A percentile compares a stretch with the other conserved stretches of the same genome.
phyloP scores from a whole-genome alignment of 1,140 invertebrate species.

The Drosophila ficusphila region DNA sequence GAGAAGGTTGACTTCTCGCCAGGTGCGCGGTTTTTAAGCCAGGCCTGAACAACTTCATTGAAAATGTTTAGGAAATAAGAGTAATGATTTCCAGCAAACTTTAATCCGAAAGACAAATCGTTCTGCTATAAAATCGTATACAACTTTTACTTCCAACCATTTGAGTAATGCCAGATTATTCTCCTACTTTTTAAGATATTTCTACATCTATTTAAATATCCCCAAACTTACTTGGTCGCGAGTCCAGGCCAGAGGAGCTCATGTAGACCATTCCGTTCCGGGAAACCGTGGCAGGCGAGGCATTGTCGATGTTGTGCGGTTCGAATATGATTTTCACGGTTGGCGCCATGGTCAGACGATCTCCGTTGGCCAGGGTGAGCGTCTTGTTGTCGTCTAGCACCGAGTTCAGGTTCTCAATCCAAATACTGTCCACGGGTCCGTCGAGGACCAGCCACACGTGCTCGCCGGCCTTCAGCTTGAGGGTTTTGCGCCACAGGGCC shows the following conservation, averaged over 20 bases:
- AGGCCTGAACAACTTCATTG: constrained; percentile 87
- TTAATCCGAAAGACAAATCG: too few species aligned
- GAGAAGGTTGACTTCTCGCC: constrained; percentile 91
- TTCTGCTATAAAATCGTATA: too few species aligned
- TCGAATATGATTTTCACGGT: constrained; percentile 98
- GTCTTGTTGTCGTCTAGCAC: constrained; percentile 98
- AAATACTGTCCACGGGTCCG: constrained; percentile 97
- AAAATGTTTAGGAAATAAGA: neutral
- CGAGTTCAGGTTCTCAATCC: constrained; percentile 99
- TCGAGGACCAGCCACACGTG: constrained; percentile 97
- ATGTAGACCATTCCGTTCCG: constrained; percentile 99
- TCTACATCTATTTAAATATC: too few species aligned
- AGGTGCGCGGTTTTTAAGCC: constrained; percentile 91
- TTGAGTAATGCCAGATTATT: too few species aligned
- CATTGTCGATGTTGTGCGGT: constrained; percentile 98
- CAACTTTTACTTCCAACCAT: too few species aligned
- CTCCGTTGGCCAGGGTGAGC: constrained; percentile 96
- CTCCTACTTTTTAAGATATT: too few species aligned
- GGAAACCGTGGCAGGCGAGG: constrained; percentile 97
- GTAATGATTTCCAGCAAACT: too few species aligned
- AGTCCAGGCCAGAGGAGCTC: constrained; percentile 97
- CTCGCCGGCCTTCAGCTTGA: constrained; percentile 94
- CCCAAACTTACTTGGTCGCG: constrained; percentile 88
- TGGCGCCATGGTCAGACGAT: constrained; percentile 95
- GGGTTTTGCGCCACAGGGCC: constrained; percentile 96